These are phyloP conservation scores for Dolichoris vasculosae DNA, from an alignment of 1,140 invertebrate species.

Conservation along the genomic window DNA sequence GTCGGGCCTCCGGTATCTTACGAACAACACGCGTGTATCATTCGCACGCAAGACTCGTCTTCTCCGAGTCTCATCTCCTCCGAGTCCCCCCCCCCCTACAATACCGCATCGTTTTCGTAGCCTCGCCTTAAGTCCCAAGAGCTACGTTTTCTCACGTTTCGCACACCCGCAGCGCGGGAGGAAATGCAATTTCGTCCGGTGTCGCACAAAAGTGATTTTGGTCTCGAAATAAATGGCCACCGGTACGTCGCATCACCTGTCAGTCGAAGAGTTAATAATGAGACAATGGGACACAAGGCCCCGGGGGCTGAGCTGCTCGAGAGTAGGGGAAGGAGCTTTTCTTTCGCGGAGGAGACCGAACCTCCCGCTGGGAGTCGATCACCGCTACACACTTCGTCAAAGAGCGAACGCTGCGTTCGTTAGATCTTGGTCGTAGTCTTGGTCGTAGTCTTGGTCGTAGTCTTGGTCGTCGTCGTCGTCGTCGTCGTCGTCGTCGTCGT, in stretches of 20 bases:
- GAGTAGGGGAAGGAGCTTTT: neutral
- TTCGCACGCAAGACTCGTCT: neutral
- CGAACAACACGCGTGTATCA: neutral
- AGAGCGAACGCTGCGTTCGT: too few relatives aligned
- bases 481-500: too few relatives aligned
- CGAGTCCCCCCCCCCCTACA: too few relatives aligned
- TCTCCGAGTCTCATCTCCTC: neutral
- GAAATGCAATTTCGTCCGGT: constrained; percentile 38
- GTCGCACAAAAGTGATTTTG: neutral
- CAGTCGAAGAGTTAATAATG: constrained; percentile 44
- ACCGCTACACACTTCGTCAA: neutral
- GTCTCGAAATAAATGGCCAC: constrained; percentile 48
- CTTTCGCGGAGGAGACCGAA: neutral
- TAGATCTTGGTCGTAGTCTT: neutral
- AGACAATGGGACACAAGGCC: constrained; percentile 24
- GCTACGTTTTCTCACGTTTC: constrained; percentile 37
- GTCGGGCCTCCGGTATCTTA: neutral
- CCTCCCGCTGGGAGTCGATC: constrained; percentile 41
- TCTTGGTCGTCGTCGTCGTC: neutral
- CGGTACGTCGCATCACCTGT: constrained; percentile 37
- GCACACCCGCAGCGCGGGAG: constrained; percentile 32
- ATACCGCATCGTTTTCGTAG: neutral
- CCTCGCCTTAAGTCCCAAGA: constrained; percentile 28
- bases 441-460: neutral
- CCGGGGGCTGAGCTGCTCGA: neutral